These are phyloP conservation scores for Cisticola juncidis DNA, from an alignment of 2,113 vertebrate species.

Conservation along the genomic window DNA sequence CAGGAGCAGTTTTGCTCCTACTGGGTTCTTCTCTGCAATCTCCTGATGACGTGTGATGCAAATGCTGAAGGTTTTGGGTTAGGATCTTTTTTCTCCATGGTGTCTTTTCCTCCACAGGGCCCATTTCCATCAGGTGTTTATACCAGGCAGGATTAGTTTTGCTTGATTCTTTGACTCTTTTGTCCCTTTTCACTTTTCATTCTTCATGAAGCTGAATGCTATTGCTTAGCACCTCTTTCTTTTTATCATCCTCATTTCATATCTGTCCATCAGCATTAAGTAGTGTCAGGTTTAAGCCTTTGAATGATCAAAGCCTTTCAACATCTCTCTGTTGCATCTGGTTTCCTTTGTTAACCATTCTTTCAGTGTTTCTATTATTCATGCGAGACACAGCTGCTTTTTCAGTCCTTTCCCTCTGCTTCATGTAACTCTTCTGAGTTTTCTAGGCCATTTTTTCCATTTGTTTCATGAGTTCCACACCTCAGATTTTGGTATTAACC, in stretches of 20 bases:
- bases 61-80: not conserved
- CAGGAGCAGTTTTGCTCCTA: not conserved
- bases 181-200: not conserved
- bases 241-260: conserved; percentile 18
- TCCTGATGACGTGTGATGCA: not conserved
- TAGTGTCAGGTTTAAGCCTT: not conserved
- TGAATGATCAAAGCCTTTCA: conserved; percentile 15
- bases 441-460: not conserved
- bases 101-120: not conserved
- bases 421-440: not conserved
- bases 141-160: not conserved
- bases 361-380: not conserved
- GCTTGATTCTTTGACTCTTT: not conserved
- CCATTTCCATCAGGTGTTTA: not conserved
- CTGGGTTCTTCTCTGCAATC: not conserved
- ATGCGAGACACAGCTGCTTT: not conserved
- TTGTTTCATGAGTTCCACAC: not conserved
- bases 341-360: conserved; percentile 7
- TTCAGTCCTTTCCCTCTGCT: not conserved
- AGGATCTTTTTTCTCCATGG: not conserved
- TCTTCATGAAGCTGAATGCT: not conserved
- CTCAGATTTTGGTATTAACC: conserved; percentile 3
- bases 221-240: not conserved
- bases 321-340: not conserved
- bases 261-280: conserved; percentile 44